phyloP scores from a whole-genome alignment of 2,113 vertebrate species.

The Oceanites oceanicus region DNA sequence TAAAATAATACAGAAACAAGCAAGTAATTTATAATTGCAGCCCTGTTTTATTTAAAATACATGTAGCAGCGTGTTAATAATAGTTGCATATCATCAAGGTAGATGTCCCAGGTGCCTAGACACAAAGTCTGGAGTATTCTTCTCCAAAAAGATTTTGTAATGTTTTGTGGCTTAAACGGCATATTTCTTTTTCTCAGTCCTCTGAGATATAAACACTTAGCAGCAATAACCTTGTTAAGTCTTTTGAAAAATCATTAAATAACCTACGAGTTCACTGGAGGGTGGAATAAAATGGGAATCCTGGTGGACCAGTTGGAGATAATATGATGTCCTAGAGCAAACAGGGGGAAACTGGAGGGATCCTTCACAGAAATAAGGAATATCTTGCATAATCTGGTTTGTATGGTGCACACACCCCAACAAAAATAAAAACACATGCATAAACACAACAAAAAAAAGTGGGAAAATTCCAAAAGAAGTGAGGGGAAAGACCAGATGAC shows the following conservation, averaged over 20 bases:
- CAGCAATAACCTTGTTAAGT: background rate
- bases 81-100: background rate
- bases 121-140: background rate
- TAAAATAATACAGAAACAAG: background rate
- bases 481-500: background rate
- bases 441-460: background rate
- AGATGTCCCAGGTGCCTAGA: background rate
- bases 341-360: background rate
- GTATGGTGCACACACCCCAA: accelerated
- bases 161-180: background rate
- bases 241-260: background rate
- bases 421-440: background rate
- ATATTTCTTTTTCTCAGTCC: background rate
- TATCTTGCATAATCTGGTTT: background rate
- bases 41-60: background rate
- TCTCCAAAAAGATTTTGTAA: background rate
- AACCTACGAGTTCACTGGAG: background rate
- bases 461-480: background rate
- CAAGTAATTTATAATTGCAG: background rate
- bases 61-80: background rate
- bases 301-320: background rate
- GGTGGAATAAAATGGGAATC: background rate
- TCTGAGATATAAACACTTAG: background rate
- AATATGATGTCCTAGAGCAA: background rate
- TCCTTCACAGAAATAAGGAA: background rate